A percentile compares a stretch with the other conserved stretches of the same genome.
phyloP scores from a whole-genome alignment of 1,140 invertebrate species.

The Ceratina calcarata region DNA sequence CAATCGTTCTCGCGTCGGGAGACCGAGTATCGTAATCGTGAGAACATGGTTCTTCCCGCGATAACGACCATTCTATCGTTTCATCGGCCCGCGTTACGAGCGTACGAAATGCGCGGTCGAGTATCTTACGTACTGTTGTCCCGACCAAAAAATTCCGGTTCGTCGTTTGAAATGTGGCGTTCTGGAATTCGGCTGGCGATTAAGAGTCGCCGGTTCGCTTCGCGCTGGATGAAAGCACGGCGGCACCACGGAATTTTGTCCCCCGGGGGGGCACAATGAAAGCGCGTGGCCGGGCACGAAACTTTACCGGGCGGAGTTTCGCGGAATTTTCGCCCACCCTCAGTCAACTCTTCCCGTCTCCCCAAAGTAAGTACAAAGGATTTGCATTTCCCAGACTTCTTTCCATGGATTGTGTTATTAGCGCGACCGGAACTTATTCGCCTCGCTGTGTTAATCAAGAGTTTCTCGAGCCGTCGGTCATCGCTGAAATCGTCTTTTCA shows the following conservation, averaged over 20 bases:
- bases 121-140: too few species aligned
- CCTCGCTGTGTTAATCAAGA: constrained; percentile 18
- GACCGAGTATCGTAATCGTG: too few species aligned
- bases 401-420: constrained; percentile 23
- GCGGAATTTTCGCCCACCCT: background rate
- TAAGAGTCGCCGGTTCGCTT: background rate
- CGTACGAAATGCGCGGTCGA: too few species aligned
- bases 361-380: background rate
- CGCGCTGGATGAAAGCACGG: background rate
- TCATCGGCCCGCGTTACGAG: too few species aligned
- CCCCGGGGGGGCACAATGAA: background rate
- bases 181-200: background rate
- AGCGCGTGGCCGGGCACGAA: background rate
- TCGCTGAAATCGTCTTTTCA: too few species aligned
- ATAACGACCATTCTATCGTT: too few species aligned
- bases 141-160: too few species aligned
- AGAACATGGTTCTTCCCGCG: too few species aligned
- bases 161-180: too few species aligned
- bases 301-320: constrained; percentile 1
- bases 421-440: constrained; percentile 17
- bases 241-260: background rate
- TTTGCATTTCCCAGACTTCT: constrained; percentile 3
- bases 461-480: background rate
- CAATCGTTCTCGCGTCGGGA: too few species aligned
- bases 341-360: background rate